A percentile compares a stretch with the other conserved stretches of the same genome.
Evolutionary conservation across 2,113 vertebrate species (phyloP).

Genomic region (Dicaeum eximium): DNA sequence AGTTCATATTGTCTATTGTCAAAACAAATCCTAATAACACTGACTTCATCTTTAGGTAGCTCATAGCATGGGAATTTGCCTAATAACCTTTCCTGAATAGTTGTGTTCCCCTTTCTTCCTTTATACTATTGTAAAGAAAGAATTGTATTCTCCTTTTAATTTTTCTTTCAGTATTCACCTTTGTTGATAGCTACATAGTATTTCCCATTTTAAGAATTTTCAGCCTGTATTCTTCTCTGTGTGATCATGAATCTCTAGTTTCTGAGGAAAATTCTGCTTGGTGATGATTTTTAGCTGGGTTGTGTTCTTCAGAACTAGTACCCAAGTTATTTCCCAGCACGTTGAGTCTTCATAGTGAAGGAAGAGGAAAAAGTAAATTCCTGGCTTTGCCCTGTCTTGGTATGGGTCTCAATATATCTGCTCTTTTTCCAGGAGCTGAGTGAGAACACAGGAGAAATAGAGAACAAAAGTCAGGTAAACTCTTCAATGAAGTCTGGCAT

Average conservation of each 20-base stretch:
- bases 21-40: conserved; percentile 19
- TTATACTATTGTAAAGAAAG: not conserved
- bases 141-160: not conserved
- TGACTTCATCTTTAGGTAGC: not conserved
- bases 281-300: not conserved
- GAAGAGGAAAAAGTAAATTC: not conserved
- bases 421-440: not conserved
- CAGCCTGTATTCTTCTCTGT: not conserved
- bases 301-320: not conserved
- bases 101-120: not conserved
- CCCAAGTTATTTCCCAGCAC: not conserved
- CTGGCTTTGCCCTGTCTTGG: not conserved
- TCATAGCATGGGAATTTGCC: not conserved
- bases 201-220: not conserved
- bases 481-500: not conserved
- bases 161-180: not conserved
- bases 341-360: not conserved
- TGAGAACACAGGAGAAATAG: not conserved
- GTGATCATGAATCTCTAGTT: not conserved
- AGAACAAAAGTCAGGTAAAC: not conserved
- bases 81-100: not conserved
- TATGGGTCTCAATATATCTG: not conserved
- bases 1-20: not conserved
- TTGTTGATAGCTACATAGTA: not conserved
- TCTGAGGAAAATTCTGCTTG: not conserved